Base-by-base conservation (phyloP, 2,797 vertebrate species). In the Pseudochromis fuscus region DNA sequence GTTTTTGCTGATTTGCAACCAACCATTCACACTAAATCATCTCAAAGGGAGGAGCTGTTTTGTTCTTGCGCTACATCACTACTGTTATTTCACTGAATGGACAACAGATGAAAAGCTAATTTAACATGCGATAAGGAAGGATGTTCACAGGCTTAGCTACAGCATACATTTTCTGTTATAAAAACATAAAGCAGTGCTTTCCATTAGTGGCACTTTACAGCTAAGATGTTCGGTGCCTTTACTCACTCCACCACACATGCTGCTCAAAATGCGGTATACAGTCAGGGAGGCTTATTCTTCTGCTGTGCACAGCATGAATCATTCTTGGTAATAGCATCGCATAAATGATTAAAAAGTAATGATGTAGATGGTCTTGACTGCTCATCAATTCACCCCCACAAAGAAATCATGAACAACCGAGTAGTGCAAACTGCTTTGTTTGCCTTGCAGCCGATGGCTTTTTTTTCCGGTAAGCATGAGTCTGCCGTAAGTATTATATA, bases 301-400 rank as follows among this genome's bases (percentile, higher is more conserved):
- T 48, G 55, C 66, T 56, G 24, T 25, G 2, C 72, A 21, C 71
- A 48, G 67, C 40, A 49, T 72, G 78, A 83, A 80, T 90, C 82
- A 79, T 67, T 86, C 44, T 61, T 49, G 10, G 66, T 82, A 85
- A 87, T 68, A 66, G 72, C 85, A 73, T 75, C 5, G 21, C 62
- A 84, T 85, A 76, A 81, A 89, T 84, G 73, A 74, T 79, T 92
- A 69, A 89, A 89, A 70, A 55, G 80, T 67, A 85, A 90, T 88
- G 81, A 84, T 79, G 82, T 84, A 38, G 67, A 79, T 45, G 72
- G 72, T 78, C 51, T 59, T 66, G 77, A 74, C 63, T 58, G 40
- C 71, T 81, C 67, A 80, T 90, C 76, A 82, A 53, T 87, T 81
- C 72, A 68, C 56, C 65, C 70, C 58, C 52, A 61, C 67, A 53